Evolutionary conservation across 2,888 invertebrate species (phyloP), one percentile per base, ranked within the genome.

Genomic region (Pyrocoelia pectoralis): DNA sequence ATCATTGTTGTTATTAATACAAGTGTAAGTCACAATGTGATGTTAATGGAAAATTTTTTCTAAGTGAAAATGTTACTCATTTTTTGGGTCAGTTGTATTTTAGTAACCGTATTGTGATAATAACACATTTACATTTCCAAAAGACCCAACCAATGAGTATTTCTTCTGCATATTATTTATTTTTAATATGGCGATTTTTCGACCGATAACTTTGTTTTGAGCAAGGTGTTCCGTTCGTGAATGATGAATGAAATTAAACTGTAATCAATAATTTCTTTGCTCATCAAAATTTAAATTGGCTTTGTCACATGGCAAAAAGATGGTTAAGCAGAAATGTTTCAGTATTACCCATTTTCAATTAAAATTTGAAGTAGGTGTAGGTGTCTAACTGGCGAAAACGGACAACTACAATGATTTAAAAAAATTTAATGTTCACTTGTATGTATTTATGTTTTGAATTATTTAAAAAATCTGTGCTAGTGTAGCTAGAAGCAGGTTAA

Each of bases 401-500:
- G 65, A 65, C 65, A 61, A 56, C 61, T 61, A 57, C 57, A 56
- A 33, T n/a, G 33, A 54, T 46, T 12, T 14, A 61, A 56, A 62
- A 68, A 64, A 69, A 70, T 62, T 73, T 73, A 73, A 72, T 73
- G 74, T 74, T 74, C 71, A 73, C 70, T 71, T 73, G 73, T 74
- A 76, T 76, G 76, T 77, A 74, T 76, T 75, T 76, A 75, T 76
- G 74, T 76, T 57, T 77, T 66, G 56, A 54, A 60, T 67, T 67
- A 68, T 65, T 68, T 68, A 63, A 24, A 24, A 24, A 62, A 68
- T 57, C 65, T 67, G 67, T 69, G 68, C 71, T 72, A 67, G 67
- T 70, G 68, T 70, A 69, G 69, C 66, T 68, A 69, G 68, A 73
- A 68, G 70, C 76, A 76, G 73, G 73, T 74, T 76, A 73, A 74